Evolutionary conservation across 2,797 vertebrate species (phyloP).

Genomic region (Falco concolor): DNA sequence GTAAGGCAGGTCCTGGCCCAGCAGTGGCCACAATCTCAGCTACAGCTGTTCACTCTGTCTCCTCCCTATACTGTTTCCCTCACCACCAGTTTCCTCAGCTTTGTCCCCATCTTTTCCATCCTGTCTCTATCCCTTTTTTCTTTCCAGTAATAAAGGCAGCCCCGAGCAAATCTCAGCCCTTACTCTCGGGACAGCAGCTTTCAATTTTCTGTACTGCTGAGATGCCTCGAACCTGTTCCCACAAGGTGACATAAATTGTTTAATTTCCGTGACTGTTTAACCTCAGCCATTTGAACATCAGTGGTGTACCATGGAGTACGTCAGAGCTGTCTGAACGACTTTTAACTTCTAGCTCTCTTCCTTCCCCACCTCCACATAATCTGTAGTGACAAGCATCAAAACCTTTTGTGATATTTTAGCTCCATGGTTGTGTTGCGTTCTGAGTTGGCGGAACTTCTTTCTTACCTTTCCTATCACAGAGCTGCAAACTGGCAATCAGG

Average conservation of each 20-base stretch:
- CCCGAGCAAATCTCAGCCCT: not conserved
- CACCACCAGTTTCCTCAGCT: not conserved
- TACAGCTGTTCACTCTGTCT: not conserved
- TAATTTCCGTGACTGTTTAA: not conserved
- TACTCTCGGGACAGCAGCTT: not conserved
- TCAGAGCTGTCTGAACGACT: not conserved
- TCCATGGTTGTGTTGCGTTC: not conserved
- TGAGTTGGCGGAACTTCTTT: not conserved
- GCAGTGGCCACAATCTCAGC: not conserved
- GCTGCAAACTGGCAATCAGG: not conserved
- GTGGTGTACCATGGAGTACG: rapidly evolving
- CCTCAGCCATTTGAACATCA: not conserved
- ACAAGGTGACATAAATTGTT: not conserved
- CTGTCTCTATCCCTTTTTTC: not conserved
- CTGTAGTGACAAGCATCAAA: not conserved
- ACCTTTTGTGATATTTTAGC: not conserved
- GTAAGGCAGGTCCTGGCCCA: not conserved
- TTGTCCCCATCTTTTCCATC: not conserved
- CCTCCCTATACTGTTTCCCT: not conserved
- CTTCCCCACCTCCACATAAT: not conserved
- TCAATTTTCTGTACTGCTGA: not conserved
- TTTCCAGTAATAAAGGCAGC: not conserved
- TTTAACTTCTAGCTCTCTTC: not conserved
- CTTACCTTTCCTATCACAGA: not conserved
- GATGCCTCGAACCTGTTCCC: not conserved